Evolutionary conservation across 92 coral and sea anemone genomes (phyloP).

Genomic region (Heteractis magnifica): DNA sequence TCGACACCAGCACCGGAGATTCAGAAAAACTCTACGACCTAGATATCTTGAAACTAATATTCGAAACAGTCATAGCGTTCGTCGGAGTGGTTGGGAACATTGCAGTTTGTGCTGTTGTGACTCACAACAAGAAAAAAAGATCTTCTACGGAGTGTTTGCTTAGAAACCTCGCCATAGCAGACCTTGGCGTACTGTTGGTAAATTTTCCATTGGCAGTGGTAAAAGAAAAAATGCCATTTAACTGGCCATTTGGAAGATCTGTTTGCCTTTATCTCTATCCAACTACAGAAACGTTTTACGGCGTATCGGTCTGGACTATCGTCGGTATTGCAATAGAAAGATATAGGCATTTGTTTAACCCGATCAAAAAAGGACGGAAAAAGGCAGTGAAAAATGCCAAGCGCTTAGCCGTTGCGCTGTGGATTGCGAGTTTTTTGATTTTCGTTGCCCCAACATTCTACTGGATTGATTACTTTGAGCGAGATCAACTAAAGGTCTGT

Average conservation of each 20-base stretch:
- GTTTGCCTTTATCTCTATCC: slow-evolving; percentile 39
- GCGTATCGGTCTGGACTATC: slow-evolving; percentile 52
- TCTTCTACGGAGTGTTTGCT: slow-evolving; percentile 40
- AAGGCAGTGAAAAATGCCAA: neutral
- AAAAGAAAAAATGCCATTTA: slow-evolving; percentile 36
- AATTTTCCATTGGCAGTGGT: slow-evolving; percentile 35
- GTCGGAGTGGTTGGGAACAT: slow-evolving; percentile 56
- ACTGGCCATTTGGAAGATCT: slow-evolving; percentile 53
- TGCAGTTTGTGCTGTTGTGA: slow-evolving; percentile 33
- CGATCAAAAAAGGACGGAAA: neutral
- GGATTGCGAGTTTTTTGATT: slow-evolving; percentile 15
- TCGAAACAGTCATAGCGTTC: slow-evolving; percentile 28
- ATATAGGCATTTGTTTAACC: slow-evolving; percentile 43
- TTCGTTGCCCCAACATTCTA: neutral
- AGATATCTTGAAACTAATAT: slow-evolving; percentile 11
- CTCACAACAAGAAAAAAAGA: slow-evolving; percentile 18
- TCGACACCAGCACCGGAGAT: too few species aligned
- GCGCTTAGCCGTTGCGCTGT: neutral
- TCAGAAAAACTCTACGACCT: neutral
- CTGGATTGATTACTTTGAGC: neutral
- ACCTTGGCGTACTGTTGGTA: slow-evolving; percentile 44
- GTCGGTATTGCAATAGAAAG: slow-evolving; percentile 59
- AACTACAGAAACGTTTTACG: slow-evolving; percentile 45
- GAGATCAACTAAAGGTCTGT: neutral
- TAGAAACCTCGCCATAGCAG: slow-evolving; percentile 49